These are phyloP conservation scores for Yponomeuta sedellus DNA, from an alignment of 2,888 invertebrate species.

Conservation along the genomic window DNA sequence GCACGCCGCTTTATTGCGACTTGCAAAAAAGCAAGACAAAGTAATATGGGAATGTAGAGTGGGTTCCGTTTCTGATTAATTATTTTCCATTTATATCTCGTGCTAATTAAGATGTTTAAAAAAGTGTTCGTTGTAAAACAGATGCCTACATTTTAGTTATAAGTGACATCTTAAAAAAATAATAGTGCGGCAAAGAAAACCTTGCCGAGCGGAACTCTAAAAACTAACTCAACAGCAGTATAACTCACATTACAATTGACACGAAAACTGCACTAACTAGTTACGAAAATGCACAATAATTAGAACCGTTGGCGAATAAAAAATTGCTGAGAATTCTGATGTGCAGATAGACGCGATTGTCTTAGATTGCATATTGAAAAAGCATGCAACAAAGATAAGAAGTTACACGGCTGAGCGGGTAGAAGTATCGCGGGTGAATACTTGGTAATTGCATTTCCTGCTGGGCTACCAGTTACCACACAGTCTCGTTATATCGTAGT, in stretches of 20 bases:
- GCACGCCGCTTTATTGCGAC: conserved; percentile 25
- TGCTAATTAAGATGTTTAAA: too few species aligned
- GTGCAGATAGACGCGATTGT: conserved; percentile 70
- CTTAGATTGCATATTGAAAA: conserved; percentile 74
- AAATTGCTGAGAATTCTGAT: conserved; percentile 71
- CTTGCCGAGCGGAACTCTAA: conserved; percentile 1
- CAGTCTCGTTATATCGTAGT: not conserved
- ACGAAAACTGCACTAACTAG: conserved; percentile 50
- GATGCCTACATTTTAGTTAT: not conserved
- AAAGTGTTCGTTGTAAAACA: too few species aligned
- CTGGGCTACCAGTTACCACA: conserved; percentile 42
- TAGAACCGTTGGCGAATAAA: conserved; percentile 62
- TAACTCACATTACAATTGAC: conserved; percentile 54
- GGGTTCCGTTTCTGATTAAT: not conserved
- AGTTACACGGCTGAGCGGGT: conserved; percentile 68
- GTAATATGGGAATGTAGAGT: not conserved
- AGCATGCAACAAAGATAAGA: conserved; percentile 75
- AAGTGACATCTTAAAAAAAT: not conserved
- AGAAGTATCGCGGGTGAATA: conserved; percentile 56
- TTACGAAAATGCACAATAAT: conserved; percentile 69
- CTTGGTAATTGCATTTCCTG: conserved; percentile 72
- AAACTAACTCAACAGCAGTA: not conserved
- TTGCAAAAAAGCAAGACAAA: conserved; percentile 28
- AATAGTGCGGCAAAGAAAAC: not conserved
- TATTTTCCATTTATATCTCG: not conserved